Evolutionary conservation across 2,113 vertebrate genomes (phyloP).

Genomic region (Pseudonaja textilis): DNA sequence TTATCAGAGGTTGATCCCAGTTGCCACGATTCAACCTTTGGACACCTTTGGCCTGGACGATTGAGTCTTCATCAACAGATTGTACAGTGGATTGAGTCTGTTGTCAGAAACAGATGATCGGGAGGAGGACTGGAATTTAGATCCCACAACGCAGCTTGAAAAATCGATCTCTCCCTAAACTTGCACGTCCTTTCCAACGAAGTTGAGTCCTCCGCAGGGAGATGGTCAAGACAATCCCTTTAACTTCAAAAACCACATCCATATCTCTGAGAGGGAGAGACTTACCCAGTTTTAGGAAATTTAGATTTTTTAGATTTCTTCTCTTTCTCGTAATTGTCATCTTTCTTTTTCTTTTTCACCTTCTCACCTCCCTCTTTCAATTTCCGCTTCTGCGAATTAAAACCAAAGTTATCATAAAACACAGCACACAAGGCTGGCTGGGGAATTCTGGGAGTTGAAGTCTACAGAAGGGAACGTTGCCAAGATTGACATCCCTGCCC

Average conservation of each 20-base stretch:
- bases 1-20: not conserved
- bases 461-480: not conserved
- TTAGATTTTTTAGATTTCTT: slow-evolving; percentile 78
- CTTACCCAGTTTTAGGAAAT: slow-evolving; percentile 80
- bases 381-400: slow-evolving; percentile 81
- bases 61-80: not conserved
- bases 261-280: slow-evolving; percentile 31
- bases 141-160: too few relatives aligned
- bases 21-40: not conserved
- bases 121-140: not conserved
- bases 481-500: not conserved
- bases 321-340: slow-evolving; percentile 72
- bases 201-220: not conserved
- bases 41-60: not conserved
- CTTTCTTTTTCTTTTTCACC: slow-evolving; percentile 81
- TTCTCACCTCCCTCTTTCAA: slow-evolving; percentile 76
- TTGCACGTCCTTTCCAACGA: not conserved
- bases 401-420: slow-evolving; percentile 3
- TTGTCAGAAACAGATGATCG: not conserved
- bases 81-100: not conserved
- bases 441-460: not conserved
- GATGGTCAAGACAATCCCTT: not conserved
- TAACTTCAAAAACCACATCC: not conserved
- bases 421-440: not conserved
- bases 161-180: not conserved